Conservation (phyloP, 2,888 invertebrate genomes). For the Deroplatys truncata region DNA sequence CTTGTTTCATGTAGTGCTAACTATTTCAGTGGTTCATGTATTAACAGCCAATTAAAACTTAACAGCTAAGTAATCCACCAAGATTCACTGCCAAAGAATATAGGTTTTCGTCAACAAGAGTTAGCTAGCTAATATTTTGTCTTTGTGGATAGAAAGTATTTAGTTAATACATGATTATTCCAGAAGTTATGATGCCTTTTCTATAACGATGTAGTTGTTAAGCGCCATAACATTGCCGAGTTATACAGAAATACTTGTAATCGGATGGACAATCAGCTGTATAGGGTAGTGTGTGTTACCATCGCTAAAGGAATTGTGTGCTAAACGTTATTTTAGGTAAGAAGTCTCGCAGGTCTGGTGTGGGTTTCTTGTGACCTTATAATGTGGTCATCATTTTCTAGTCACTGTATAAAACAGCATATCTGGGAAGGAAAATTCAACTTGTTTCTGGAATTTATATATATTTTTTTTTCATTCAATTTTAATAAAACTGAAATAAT, state of each 20-base stretch:
- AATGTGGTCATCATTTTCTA: constrained; percentile 5
- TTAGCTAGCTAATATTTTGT: not conserved
- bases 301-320: not conserved
- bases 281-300: not conserved
- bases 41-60: not conserved
- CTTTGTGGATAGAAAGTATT: not conserved
- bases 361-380: not conserved
- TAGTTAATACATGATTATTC: not conserved
- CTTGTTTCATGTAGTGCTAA: not conserved
- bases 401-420: constrained; percentile 2
- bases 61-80: not conserved
- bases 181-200: not conserved
- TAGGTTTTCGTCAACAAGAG: not conserved
- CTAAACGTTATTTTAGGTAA: not conserved
- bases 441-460: constrained; percentile 4
- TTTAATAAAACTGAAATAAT: not conserved
- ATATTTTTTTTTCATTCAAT: constrained; percentile 1
- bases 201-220: not conserved
- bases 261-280: not conserved
- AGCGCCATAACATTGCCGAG: not conserved
- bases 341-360: not conserved
- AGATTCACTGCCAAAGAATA: not conserved
- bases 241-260: constrained; percentile 1
- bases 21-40: not conserved
- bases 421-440: constrained; percentile 4